A percentile compares a stretch with the other conserved stretches of the same genome.
phyloP scores from a whole-genome alignment of 2,888 invertebrate genomes.

The Lumbricus terrestris region DNA sequence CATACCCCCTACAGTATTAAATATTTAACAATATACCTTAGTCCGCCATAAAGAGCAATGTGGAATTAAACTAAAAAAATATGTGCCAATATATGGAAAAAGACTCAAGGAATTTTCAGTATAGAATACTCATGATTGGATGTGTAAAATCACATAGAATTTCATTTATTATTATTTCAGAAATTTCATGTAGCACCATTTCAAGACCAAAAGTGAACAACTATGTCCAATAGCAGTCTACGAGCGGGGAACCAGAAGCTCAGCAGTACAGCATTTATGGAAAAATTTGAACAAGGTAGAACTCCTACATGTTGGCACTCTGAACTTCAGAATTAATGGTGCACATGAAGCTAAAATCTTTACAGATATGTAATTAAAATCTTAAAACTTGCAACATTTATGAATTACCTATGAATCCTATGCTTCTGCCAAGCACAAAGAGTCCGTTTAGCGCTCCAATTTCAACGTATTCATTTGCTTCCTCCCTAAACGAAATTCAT shows the following conservation, averaged over 20 bases:
- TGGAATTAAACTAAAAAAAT: background rate
- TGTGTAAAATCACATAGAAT: background rate
- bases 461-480: constrained; percentile 93
- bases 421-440: constrained; percentile 94
- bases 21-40: background rate
- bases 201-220: too few relatives aligned
- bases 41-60: background rate
- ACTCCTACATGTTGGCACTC: background rate
- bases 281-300: too few relatives aligned
- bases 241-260: too few relatives aligned
- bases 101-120: background rate
- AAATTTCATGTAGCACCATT: too few relatives aligned
- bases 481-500: constrained; percentile 71
- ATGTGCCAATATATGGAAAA: background rate
- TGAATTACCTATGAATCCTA: constrained; percentile 85
- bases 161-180: background rate
- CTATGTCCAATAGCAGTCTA: too few relatives aligned
- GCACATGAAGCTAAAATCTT: background rate
- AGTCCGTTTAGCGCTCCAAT: constrained; percentile 97
- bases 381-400: background rate
- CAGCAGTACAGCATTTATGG: too few relatives aligned
- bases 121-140: background rate
- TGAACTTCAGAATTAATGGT: background rate
- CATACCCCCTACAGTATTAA: too few relatives aligned
- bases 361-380: background rate